Base-by-base conservation (phyloP, 1,140 invertebrate species). In the Scaptodrosophila lebanonensis region DNA sequence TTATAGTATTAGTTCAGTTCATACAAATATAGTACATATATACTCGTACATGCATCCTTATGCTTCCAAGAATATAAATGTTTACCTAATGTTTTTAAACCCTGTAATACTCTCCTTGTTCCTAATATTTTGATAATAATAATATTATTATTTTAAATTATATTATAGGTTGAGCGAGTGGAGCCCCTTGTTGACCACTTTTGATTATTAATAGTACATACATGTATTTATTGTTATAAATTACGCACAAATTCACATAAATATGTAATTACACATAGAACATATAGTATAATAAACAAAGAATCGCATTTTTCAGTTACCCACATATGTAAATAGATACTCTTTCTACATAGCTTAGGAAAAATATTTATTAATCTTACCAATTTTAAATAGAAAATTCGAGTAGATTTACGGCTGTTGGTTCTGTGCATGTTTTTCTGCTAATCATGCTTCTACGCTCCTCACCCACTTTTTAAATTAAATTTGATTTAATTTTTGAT, bases 401-500 rank as follows among this genome's bases (percentile, higher is more conserved):
- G 30, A 67, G 64, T 67, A 39, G 25, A 30, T 56, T 47, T 62
- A 53, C 27, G 11, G 42, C 50, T 50, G 45, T 47, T 20, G 47
- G 62, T 66, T 57, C 59, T 51, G 50, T 82, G 39, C 48, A 51
- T 48, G 53, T 47, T 58, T 61, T 77, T 79, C 75, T 75, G 73
- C 82, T 75, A 75, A 67, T 77, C 64, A 65, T 52, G 64, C 79
- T 76, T 63, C 66, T 36, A 11, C 39, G 48, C 49, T 63, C 20
- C 48, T 65, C 18, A 43, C 38, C 22, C 48, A 27, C n/a, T 48
- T 66, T 75, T 83, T 67, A 66, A 65, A 84, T 84, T 84, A 84
- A 84, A 84, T 84, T 84, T 84, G 69, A 84, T 84, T 84, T 84
- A 84, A 84, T 84, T 79, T 83, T 84, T 84, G 79, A 84, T 84